Conservation (phyloP, 2,888 invertebrate species). For the Prenolepis imparis region DNA sequence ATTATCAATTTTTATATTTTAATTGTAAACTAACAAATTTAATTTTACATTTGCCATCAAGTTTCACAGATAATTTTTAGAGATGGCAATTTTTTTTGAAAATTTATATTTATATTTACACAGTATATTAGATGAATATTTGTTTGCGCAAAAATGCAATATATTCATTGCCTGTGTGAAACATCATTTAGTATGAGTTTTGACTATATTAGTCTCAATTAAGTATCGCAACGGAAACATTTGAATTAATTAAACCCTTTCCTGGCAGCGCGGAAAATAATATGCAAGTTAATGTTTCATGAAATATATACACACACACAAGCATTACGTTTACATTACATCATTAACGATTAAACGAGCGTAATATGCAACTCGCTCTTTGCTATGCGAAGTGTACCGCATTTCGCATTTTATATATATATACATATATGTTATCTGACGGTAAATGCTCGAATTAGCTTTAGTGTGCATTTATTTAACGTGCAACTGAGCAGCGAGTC, state of each 20-base stretch:
- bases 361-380: slow-evolving; percentile 1
- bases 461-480: neutral
- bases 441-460: neutral
- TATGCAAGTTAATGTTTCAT: neutral
- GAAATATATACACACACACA: neutral
- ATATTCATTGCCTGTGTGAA: neutral
- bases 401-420: neutral
- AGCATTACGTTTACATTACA: neutral
- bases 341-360: slow-evolving; percentile 1
- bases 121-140: slow-evolving; percentile 17
- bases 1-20: slow-evolving; percentile 14
- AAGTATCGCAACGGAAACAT: neutral
- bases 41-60: neutral
- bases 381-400: no score
- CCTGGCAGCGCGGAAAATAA: neutral
- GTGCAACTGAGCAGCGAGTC: neutral
- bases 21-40: neutral
- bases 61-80: neutral
- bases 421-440: neutral
- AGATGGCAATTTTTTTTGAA: neutral
- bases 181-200: neutral
- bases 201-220: neutral
- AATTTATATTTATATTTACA: slow-evolving; percentile 11
- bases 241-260: slow-evolving; percentile 3
- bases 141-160: neutral